Percentiles rank a stretch among this genome's conserved stretches.
These are phyloP conservation scores for Schizopygopsis malacanthus DNA, from an alignment of 2,797 vertebrate genomes.

Conservation along the genomic window DNA sequence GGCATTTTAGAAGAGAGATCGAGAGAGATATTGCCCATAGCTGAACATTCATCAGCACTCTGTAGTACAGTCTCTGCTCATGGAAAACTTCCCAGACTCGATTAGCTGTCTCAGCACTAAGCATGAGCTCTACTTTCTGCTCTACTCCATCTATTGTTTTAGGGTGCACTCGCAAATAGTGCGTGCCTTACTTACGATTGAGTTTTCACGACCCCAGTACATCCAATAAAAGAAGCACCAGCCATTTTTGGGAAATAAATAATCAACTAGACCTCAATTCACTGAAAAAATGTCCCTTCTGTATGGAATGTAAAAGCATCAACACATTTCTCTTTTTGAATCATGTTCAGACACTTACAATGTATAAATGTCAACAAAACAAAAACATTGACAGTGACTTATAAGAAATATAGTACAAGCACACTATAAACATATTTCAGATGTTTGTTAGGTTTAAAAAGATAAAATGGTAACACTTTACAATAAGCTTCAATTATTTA, in stretches of 20 bases:
- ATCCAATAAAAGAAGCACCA: constrained; percentile 8
- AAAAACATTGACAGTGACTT: neutral
- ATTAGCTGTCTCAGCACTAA: constrained; percentile 1
- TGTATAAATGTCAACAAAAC: neutral
- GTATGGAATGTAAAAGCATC: neutral
- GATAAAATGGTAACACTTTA: neutral
- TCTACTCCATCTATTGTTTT: constrained; percentile 22
- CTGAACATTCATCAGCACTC: constrained; percentile 14
- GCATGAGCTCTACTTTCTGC: neutral
- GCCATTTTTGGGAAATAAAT: neutral
- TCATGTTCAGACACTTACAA: neutral
- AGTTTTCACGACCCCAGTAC: constrained; percentile 2
- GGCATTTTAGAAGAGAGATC: constrained; percentile 10
- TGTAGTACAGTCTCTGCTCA: neutral
- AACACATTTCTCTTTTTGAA: constrained; percentile 2
- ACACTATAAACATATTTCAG: neutral
- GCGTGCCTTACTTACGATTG: neutral
- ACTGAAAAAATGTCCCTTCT: constrained; percentile 1
- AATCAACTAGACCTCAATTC: constrained; percentile 3
- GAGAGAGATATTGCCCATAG: neutral
- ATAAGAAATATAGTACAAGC: neutral
- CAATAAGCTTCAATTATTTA: neutral
- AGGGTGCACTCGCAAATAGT: constrained; percentile 33
- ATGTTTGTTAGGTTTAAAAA: neutral
- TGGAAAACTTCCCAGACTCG: constrained; percentile 19